Base-by-base conservation (phyloP, 2,113 vertebrate genomes). In the Sturnus vulgaris region DNA sequence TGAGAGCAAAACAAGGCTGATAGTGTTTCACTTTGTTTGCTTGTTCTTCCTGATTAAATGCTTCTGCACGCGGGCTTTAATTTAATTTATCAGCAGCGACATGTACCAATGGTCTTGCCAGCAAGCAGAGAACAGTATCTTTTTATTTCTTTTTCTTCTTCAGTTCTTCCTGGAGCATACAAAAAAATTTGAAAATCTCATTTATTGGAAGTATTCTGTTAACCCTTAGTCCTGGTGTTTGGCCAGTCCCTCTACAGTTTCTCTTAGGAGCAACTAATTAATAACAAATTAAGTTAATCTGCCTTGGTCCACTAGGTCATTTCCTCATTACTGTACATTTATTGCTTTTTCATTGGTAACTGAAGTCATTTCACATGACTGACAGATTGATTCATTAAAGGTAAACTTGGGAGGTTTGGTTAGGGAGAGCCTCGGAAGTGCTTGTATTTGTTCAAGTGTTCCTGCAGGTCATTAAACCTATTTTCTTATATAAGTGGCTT, bases 201-300 rank as follows among this genome's bases (percentile, higher is more conserved):
- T 63, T 86, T 86, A 92, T 31, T 81, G 47, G 33, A 95, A 78
- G 46, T 72, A 56, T 61, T 92, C 75, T 93, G 47, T 92, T 97
- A 96, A 95, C 7, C 4, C 55, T 94, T 96, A 88, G 39, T 70
- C 69, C 50, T 65, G 31, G 63, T 94, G 71, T 85, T 95, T 59
- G 59, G 35, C 66, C 73, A 49, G 82, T 95, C 86, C 69, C 44
- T 69, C 55, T 84, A 22, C 50, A 76, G 40, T 93, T 96, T 96
- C 65, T 93, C 84, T 84, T 91, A 40, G 81, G 52, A 92, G 90
- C 72, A 92, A 47, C 92, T 95, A 96, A 91, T 97, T 96, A 95
- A 95, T 95, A 86, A 93, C 84, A 93, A 95, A 93, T 97, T 86
- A 96, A 95, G 65, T 95, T 90, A 88, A 92, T 95, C 69, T 94